These are phyloP conservation scores for Eretmocerus hayati DNA, from an alignment of 2,888 invertebrate species.

Conservation along the genomic window DNA sequence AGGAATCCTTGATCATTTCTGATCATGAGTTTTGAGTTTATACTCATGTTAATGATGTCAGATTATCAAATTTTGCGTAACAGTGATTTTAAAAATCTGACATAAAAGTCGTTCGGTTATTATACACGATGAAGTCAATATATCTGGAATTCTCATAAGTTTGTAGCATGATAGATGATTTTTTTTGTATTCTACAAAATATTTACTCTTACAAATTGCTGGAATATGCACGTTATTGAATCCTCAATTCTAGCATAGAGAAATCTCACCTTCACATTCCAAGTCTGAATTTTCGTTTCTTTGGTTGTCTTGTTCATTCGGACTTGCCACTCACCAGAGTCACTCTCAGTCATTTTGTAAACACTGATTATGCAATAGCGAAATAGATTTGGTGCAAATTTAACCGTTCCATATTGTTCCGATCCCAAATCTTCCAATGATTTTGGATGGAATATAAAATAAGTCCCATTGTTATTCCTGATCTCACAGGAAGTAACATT, in stretches of 20 bases:
- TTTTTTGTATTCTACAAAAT: no score
- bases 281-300: not conserved
- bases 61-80: not conserved
- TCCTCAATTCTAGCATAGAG: no score
- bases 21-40: not conserved
- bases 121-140: no score
- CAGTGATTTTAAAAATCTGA: no score
- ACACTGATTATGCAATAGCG: not conserved
- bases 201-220: no score
- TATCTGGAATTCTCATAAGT: no score
- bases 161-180: not conserved
- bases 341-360: not conserved
- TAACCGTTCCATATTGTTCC: not conserved
- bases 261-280: slow-evolving; percentile 11
- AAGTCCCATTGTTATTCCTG: slow-evolving; percentile 1
- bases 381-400: not conserved
- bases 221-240: no score
- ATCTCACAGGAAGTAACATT: slow-evolving; percentile 3
- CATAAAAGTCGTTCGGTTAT: no score
- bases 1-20: not conserved
- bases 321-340: slow-evolving; percentile 9
- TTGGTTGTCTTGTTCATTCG: not conserved
- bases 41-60: not conserved
- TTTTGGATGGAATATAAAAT: not conserved
- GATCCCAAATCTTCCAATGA: not conserved